Percentiles rank a stretch among this genome's conserved stretches.
Conservation (phyloP, 2,888 invertebrate species). For the Mystacides longicornis region DNA sequence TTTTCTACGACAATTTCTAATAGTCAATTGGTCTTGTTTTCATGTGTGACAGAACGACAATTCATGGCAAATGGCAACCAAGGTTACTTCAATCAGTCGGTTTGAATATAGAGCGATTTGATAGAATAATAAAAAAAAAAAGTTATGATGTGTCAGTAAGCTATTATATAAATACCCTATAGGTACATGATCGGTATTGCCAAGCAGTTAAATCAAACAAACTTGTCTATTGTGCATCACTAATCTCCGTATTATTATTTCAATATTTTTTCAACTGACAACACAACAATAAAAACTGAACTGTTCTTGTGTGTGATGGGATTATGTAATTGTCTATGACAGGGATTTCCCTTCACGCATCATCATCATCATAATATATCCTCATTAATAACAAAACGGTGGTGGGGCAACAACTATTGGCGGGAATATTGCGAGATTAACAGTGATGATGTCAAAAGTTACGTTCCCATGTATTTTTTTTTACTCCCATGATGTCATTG, state of each 20-base stretch:
- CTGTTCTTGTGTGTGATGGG: constrained; percentile 8
- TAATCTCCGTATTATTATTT: constrained; percentile 11
- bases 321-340: constrained; percentile 13
- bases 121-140: too few species aligned
- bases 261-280: constrained; percentile 12
- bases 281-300: constrained; percentile 5
- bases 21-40: too few species aligned
- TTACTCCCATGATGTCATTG: too few species aligned
- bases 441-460: too few species aligned
- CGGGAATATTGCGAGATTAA: neutral
- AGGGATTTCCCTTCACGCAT: constrained; percentile 7
- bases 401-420: neutral
- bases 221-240: constrained; percentile 12
- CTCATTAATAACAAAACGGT: neutral
- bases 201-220: constrained; percentile 1
- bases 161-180: neutral
- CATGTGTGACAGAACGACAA: too few species aligned
- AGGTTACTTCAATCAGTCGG: too few species aligned
- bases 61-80: too few species aligned
- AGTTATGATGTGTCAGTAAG: too few species aligned
- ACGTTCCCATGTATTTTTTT: too few species aligned
- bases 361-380: neutral
- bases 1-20: too few species aligned
- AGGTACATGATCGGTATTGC: constrained; percentile 7
- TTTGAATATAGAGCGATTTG: too few species aligned